Evolutionary conservation across 2,113 vertebrate genomes (phyloP), one percentile per base, ranked within the genome.

Genomic region (Tragelaphus buxtoni): DNA sequence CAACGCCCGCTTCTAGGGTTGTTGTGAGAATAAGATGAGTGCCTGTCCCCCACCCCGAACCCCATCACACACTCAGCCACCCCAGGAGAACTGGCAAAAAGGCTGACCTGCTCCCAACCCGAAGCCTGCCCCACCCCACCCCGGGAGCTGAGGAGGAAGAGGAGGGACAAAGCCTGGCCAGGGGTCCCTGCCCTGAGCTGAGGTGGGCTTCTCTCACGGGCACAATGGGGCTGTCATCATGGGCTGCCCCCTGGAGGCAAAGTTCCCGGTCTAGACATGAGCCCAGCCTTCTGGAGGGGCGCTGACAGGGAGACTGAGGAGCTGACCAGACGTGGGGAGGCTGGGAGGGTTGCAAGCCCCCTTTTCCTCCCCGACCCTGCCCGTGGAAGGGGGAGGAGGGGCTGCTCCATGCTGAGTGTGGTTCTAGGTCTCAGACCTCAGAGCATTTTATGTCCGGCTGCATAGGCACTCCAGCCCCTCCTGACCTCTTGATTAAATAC

Each of bases 221-320:
- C 88, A 10, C 1, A 10, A 8, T 13, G 0, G 26, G 14, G 42
- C 51, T 20, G 49, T 49, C 72, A 1, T 13, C 47, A 0, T 32
- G 7, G 42, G 53, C 35, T 22, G 26, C 39, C 49, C 22, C 77
- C 77, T 20, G 30, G 53, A 22, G 18, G 39, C 28, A 13, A 3
- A 9, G 5, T 22, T 9, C 28, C 22, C 9, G 0, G 28, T 61
- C 11, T 7, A 56, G 61, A 32, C 4, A 14, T 0, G 4, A 24
- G 20, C 65, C 39, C 32, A 11, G 11, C 20, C 51, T 53, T 77
- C 79, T 5, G 24, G 28, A 55, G n/a, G 24, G 84, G 28, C 26
- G 17, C 49, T 7, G 4, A 51, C 20, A 0, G 14, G 10, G 61
- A 53, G 28, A 22, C 9, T 1, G 49, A n/a, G 3, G 47, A 77